Evolutionary conservation across 2,797 vertebrate species (phyloP).

Genomic region (Poecilia gillii): DNA sequence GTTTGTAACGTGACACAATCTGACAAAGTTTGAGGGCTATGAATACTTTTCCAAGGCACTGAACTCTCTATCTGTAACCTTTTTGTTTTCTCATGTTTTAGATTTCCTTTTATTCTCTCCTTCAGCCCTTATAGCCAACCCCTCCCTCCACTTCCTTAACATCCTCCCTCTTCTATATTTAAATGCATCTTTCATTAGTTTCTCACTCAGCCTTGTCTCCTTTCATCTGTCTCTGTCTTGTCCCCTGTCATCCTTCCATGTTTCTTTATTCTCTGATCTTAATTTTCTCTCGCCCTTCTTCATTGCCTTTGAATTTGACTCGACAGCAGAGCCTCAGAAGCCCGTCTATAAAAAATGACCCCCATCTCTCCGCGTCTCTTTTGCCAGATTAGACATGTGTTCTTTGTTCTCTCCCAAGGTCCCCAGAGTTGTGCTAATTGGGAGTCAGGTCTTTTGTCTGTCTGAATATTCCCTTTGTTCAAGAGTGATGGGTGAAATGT

Average conservation of each 20-base stretch:
- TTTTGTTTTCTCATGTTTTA: neutral
- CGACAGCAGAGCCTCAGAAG: constrained; percentile 55
- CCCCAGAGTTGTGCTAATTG: constrained; percentile 68
- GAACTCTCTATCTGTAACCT: neutral
- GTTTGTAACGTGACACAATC: neutral
- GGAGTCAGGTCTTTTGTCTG: constrained; percentile 55
- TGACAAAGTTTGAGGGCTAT: neutral
- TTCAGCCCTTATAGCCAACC: constrained; percentile 12
- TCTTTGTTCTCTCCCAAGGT: constrained; percentile 68
- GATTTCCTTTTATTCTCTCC: constrained; percentile 7
- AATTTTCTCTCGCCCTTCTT: constrained; percentile 41
- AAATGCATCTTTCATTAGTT: constrained; percentile 53
- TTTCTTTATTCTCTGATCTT: constrained; percentile 51
- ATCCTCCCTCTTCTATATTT: constrained; percentile 31
- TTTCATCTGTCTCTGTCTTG: constrained; percentile 52
- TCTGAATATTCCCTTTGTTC: constrained; percentile 65
- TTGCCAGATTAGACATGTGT: constrained; percentile 65
- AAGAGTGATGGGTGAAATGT: constrained; percentile 62
- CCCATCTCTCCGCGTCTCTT: constrained; percentile 44
- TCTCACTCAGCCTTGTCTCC: constrained; percentile 42
- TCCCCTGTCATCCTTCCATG: constrained; percentile 46
- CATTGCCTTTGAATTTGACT: constrained; percentile 60
- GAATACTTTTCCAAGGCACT: neutral
- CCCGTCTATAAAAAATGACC: constrained; percentile 45
- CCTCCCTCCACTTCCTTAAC: constrained; percentile 6